Evolutionary conservation across 2,113 vertebrate genomes (phyloP).

Genomic region (Nicator chloris): DNA sequence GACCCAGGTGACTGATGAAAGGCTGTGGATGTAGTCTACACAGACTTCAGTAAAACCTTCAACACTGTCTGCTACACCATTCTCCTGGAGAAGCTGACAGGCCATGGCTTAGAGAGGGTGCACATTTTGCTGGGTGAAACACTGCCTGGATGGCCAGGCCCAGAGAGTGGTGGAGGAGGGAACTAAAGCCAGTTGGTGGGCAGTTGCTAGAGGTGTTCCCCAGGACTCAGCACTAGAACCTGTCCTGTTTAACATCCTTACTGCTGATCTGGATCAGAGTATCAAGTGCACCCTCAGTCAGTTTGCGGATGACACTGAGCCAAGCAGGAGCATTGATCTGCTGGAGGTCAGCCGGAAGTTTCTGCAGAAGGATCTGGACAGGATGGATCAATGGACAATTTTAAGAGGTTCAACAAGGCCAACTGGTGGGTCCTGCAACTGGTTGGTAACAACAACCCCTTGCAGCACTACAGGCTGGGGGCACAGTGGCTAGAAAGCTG

Average conservation of each 20-base stretch:
- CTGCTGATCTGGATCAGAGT: background rate
- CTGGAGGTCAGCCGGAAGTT: background rate
- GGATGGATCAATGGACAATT: background rate
- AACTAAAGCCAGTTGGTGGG: background rate
- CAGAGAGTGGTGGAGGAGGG: background rate
- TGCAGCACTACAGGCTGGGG: background rate
- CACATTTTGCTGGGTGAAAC: background rate
- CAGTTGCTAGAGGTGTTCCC: background rate
- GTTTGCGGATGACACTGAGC: background rate
- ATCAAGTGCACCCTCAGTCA: background rate
- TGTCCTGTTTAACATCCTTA: background rate
- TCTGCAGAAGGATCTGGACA: background rate
- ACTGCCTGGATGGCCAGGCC: background rate
- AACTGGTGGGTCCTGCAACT: no score
- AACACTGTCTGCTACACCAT: background rate
- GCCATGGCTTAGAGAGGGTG: background rate
- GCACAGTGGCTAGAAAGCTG: background rate
- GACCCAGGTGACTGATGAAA: background rate
- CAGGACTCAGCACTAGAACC: background rate
- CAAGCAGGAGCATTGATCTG: background rate
- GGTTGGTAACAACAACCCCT: background rate
- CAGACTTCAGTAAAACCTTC: background rate
- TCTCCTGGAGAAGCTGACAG: background rate
- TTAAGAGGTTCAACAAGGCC: background rate
- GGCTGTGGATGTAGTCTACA: background rate